A percentile compares a stretch with the other conserved stretches of the same genome.
Evolutionary conservation across 2,797 vertebrate genomes (phyloP).

Genomic region (Zonotrichia albicollis): DNA sequence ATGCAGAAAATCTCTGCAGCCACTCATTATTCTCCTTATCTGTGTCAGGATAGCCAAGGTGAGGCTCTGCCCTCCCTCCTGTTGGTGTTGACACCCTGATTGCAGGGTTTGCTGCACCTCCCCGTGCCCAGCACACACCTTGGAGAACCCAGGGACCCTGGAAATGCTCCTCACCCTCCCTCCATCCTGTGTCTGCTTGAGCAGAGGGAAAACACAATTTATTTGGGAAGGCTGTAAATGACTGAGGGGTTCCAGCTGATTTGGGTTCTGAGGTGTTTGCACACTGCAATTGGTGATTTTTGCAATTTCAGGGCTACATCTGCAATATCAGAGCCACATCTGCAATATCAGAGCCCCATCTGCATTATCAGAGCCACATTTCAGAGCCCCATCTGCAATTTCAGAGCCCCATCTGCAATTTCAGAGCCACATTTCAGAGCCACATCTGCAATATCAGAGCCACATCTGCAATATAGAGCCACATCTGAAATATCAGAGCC

Average conservation of each 20-base stretch:
- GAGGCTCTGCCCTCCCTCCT: neutral
- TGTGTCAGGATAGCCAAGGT: neutral
- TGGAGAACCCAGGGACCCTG: neutral
- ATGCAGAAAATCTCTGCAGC: neutral
- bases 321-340: neutral
- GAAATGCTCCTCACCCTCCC: neutral
- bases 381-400: neutral
- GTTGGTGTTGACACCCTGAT: neutral
- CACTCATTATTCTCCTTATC: neutral
- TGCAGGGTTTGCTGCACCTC: neutral
- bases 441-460: neutral
- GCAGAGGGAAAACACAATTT: neutral
- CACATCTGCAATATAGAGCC: neutral
- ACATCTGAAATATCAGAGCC: no score
- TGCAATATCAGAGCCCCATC: neutral
- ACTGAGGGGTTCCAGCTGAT: neutral
- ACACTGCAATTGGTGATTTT: rapidly evolving
- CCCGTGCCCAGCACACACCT: neutral
- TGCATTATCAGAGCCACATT: no score
- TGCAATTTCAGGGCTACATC: neutral
- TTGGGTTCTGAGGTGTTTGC: neutral
- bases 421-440: neutral
- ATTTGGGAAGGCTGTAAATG: neutral
- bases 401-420: no score
- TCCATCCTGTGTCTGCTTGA: neutral